A percentile compares a stretch with the other conserved stretches of the same genome.
These are phyloP conservation scores for Hyla sarda DNA, from an alignment of 2,113 vertebrate genomes.

Conservation along the genomic window DNA sequence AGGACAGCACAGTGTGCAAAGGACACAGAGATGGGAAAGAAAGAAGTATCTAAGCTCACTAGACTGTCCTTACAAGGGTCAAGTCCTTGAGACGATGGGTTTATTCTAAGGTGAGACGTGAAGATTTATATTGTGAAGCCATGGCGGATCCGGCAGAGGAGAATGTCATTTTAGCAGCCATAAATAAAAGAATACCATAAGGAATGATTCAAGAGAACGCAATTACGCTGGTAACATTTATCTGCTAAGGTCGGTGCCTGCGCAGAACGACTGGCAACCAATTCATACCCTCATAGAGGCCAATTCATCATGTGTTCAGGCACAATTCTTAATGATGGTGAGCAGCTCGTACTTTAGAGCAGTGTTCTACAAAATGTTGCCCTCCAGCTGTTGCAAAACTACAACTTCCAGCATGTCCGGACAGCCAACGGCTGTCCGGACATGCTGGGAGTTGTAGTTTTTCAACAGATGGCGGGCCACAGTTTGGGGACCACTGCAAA, in stretches of 20 bases:
- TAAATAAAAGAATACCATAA: background rate
- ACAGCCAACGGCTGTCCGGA: too few relatives aligned
- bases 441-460: too few relatives aligned
- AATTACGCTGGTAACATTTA: background rate
- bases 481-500: too few relatives aligned
- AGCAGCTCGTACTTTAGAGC: too few relatives aligned
- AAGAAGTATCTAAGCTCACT: background rate
- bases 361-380: too few relatives aligned
- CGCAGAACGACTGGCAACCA: background rate
- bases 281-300: background rate
- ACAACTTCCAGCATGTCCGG: too few relatives aligned
- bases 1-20: background rate
- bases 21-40: background rate
- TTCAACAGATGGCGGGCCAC: too few relatives aligned
- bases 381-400: too few relatives aligned
- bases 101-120: background rate
- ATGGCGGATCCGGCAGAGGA: background rate
- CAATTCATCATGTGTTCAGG: background rate
- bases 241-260: background rate
- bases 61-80: conserved; percentile 20
- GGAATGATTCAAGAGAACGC: background rate
- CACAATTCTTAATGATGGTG: background rate
- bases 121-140: background rate
- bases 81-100: background rate
- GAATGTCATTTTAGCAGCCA: background rate